Evolutionary conservation across 2,113 vertebrate genomes (phyloP).

Genomic region (Fregata magnificens): DNA sequence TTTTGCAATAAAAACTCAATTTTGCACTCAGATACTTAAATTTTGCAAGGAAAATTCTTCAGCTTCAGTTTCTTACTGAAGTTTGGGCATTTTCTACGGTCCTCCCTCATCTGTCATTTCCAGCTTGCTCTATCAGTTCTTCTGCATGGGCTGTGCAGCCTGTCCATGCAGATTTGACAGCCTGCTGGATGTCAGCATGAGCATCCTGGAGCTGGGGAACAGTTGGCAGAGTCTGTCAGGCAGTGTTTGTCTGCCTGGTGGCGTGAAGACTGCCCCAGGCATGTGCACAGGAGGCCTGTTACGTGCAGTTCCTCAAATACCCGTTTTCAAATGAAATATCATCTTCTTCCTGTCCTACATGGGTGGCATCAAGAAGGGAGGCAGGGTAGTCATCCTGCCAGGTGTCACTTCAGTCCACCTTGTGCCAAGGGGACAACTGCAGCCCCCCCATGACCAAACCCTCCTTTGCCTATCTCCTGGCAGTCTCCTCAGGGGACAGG

Average conservation of each 20-base stretch:
- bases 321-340: neutral
- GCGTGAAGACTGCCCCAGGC: neutral
- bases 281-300: neutral
- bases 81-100: neutral
- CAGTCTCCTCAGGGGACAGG: neutral
- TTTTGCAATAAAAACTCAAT: neutral
- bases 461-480: neutral
- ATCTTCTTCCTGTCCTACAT: neutral
- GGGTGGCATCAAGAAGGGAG: neutral
- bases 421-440: neutral
- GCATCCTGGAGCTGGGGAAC: neutral
- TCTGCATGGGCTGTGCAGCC: neutral
- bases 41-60: neutral
- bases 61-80: neutral
- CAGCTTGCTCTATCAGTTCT: neutral
- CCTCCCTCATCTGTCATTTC: neutral
- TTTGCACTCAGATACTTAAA: neutral
- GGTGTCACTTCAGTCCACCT: neutral
- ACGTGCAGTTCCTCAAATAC: neutral
- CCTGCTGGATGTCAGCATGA: neutral
- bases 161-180: rapidly evolving
- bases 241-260: neutral
- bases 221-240: neutral
- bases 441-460: neutral
- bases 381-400: neutral